Evolutionary conservation across 2,888 invertebrate genomes (phyloP).

Genomic region (Andricus curvator): DNA sequence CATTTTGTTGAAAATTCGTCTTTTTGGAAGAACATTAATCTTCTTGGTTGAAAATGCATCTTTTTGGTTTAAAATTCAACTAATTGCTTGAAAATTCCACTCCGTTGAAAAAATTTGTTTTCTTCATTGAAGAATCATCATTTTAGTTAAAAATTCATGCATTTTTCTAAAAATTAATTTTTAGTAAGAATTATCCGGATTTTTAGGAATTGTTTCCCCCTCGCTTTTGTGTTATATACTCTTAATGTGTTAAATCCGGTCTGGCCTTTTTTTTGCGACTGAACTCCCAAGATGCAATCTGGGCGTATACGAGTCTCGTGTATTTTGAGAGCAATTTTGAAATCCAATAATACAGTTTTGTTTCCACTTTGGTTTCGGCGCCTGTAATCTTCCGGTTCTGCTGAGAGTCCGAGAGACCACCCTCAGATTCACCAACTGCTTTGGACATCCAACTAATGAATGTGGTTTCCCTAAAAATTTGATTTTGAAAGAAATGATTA

Average conservation of each 20-base stretch:
- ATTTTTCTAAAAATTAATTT: too few relatives aligned
- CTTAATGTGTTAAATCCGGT: neutral
- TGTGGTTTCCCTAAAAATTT: neutral
- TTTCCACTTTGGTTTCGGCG: conserved; percentile 25
- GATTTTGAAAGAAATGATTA: neutral
- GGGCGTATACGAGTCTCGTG: conserved; percentile 7
- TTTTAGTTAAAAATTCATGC: too few relatives aligned
- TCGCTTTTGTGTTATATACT: neutral
- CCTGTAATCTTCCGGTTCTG: conserved; percentile 24
- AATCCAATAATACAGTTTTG: conserved; percentile 28
- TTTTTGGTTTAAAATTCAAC: too few relatives aligned
- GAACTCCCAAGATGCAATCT: conserved; percentile 7
- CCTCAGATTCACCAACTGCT: conserved; percentile 24
- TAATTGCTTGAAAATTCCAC: too few relatives aligned
- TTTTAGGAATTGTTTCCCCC: too few relatives aligned
- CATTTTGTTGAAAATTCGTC: too few relatives aligned
- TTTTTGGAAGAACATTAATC: too few relatives aligned
- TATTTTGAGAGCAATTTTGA: conserved; percentile 26
- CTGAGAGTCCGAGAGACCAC: conserved; percentile 20
- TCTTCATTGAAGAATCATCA: too few relatives aligned
- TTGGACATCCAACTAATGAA: neutral
- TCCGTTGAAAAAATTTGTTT: too few relatives aligned
- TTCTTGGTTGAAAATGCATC: too few relatives aligned
- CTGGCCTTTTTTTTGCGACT: neutral
- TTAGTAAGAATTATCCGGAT: too few relatives aligned